These are phyloP conservation scores for Poeciliopsis retropinna DNA, from an alignment of 2,113 vertebrate species.

Conservation along the genomic window DNA sequence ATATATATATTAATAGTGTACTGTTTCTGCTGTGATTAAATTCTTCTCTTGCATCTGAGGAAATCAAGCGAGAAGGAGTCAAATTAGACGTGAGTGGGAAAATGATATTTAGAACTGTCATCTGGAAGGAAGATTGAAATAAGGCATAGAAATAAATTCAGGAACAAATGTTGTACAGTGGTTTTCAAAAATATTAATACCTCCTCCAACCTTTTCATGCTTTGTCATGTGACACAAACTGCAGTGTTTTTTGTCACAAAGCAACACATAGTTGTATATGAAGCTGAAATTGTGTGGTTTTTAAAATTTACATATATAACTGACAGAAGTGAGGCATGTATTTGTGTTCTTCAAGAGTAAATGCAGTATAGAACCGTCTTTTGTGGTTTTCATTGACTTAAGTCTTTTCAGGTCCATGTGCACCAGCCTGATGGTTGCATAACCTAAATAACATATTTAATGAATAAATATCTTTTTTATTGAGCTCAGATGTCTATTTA, in stretches of 20 bases:
- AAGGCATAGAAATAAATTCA: background rate
- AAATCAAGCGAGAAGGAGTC: slow-evolving; percentile 4
- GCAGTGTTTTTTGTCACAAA: no score
- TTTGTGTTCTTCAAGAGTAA: background rate
- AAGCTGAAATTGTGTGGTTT: background rate
- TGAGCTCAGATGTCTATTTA: no score
- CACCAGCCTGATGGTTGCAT: no score
- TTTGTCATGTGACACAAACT: background rate
- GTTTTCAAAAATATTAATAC: background rate
- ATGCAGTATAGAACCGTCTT: background rate
- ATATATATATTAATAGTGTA: slow-evolving; percentile 36
- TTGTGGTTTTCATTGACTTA: no score
- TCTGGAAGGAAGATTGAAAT: background rate
- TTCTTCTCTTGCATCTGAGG: slow-evolving; percentile 28
- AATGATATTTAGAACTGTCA: background rate
- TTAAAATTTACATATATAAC: background rate
- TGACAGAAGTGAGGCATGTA: background rate
- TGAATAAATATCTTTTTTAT: no score
- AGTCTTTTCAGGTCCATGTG: no score
- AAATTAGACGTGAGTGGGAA: background rate
- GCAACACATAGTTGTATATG: background rate
- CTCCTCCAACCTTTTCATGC: background rate
- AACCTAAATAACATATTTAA: no score
- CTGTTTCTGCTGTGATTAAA: slow-evolving; percentile 29
- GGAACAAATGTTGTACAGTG: background rate